A percentile compares a stretch with the other conserved stretches of the same genome.
phyloP scores from a whole-genome alignment of 2,797 vertebrate genomes.

The Sparus aurata region DNA sequence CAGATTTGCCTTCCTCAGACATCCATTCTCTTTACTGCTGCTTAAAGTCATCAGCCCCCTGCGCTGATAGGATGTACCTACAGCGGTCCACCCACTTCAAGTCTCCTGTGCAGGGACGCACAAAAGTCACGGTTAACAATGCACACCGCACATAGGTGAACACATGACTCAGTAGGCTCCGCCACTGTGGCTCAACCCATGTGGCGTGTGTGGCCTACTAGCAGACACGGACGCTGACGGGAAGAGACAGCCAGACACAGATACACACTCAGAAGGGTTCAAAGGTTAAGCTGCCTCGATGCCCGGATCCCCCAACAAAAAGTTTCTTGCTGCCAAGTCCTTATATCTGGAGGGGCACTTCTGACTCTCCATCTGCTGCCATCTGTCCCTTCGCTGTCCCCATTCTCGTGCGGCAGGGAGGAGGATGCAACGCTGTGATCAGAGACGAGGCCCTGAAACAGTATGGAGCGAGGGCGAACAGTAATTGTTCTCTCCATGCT shows the following conservation, averaged over 20 bases:
- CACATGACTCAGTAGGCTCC: neutral
- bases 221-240: conserved; percentile 29
- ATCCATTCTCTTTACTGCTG: conserved; percentile 57
- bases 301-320: conserved; percentile 80
- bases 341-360: conserved; percentile 84
- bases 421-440: conserved; percentile 59
- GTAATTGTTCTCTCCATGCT: conserved; percentile 75
- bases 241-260: conserved; percentile 44
- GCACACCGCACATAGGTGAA: conserved; percentile 15
- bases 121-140: conserved; percentile 31
- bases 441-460: conserved; percentile 69
- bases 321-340: conserved; percentile 79
- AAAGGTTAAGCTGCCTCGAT: conserved; percentile 80
- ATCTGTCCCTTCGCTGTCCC: conserved; percentile 84
- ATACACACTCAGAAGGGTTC: conserved; percentile 62
- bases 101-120: conserved; percentile 7
- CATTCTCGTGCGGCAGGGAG: conserved; percentile 69
- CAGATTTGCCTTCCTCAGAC: conserved; percentile 76
- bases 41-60: conserved; percentile 53
- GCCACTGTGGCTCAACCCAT: conserved; percentile 16
- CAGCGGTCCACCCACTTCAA: conserved; percentile 16
- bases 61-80: conserved; percentile 38
- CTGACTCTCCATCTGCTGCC: conserved; percentile 87
- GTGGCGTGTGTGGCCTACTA: conserved; percentile 21
- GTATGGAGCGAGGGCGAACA: conserved; percentile 51